Conservation (phyloP, 2,113 vertebrate genomes). For the Mastomys coucha region DNA sequence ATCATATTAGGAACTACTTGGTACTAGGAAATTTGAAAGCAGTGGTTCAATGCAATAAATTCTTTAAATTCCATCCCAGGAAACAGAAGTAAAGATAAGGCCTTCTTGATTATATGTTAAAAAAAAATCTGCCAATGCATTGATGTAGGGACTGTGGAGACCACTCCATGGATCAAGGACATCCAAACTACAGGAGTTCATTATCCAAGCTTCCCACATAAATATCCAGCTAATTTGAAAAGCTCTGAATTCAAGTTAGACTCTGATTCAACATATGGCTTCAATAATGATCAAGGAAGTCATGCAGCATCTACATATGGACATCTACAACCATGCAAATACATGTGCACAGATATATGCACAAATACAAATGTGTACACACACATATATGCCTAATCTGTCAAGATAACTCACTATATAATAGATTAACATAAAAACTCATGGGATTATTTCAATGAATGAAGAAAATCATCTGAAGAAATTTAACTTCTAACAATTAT, state of each 20-base stretch:
- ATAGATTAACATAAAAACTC: background rate
- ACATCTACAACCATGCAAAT: background rate
- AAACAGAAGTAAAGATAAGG: background rate
- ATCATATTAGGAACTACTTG: background rate
- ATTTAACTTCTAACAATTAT: background rate
- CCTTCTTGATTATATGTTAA: background rate
- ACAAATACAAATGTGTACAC: too few species aligned
- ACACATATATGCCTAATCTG: too few species aligned
- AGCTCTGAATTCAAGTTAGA: background rate
- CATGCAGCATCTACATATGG: background rate
- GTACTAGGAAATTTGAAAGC: background rate
- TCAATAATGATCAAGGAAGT: background rate
- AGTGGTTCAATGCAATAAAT: background rate
- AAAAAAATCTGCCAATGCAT: background rate
- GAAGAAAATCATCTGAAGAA: background rate
- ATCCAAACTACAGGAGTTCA: background rate
- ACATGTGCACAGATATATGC: too few species aligned
- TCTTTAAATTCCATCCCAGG: background rate
- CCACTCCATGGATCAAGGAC: background rate
- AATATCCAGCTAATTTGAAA: background rate
- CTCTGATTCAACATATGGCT: too few species aligned
- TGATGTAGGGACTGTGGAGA: background rate
- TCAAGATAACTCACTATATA: background rate
- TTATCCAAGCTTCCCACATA: background rate
- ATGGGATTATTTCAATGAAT: background rate